These are phyloP conservation scores for Sinosuthora webbiana DNA, from an alignment of 2,113 vertebrate species.

Conservation along the genomic window DNA sequence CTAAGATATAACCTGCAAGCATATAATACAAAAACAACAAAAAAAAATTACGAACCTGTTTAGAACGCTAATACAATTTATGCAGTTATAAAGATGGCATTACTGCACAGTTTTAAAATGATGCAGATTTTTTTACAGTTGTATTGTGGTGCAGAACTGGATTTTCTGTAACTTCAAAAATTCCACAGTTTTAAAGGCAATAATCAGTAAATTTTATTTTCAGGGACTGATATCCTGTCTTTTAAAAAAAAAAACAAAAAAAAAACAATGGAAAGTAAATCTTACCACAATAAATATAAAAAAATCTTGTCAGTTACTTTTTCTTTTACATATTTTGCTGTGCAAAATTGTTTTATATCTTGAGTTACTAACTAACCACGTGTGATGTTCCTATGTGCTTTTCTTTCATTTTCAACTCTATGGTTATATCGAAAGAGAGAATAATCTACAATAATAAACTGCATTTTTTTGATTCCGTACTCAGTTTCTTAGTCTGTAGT, in stretches of 20 bases:
- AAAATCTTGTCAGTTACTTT: constrained; percentile 93
- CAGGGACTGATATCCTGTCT: constrained; percentile 98
- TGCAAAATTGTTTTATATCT: constrained; percentile 98
- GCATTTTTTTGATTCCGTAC: constrained; percentile 82
- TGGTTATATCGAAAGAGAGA: constrained; percentile 86
- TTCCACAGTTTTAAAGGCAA: constrained; percentile 95
- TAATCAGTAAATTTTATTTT: constrained; percentile 96
- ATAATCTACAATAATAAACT: constrained; percentile 88
- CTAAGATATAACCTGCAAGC: constrained; percentile 90
- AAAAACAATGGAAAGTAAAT: constrained; percentile 83
- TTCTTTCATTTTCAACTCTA: constrained; percentile 89
- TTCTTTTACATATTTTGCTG: constrained; percentile 98
- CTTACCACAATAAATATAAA: constrained; percentile 91
- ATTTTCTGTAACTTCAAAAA: constrained; percentile 88
- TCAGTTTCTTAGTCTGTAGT: constrained; percentile 79
- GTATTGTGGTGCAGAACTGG: constrained; percentile 88
- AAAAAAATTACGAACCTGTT: constrained; percentile 74
- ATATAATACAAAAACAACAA: constrained; percentile 81
- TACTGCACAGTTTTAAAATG: constrained; percentile 85
- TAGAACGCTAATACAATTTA: constrained; percentile 86
- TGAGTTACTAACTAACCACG: constrained; percentile 96
- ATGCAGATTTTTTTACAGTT: constrained; percentile 89
- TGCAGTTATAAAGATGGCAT: constrained; percentile 84
- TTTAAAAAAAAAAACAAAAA: constrained; percentile 89
- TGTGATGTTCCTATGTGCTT: constrained; percentile 98